Percentiles rank a stretch among this genome's conserved stretches.
Conservation (phyloP, 2,888 invertebrate genomes). For the Ornithoptera priamus region DNA sequence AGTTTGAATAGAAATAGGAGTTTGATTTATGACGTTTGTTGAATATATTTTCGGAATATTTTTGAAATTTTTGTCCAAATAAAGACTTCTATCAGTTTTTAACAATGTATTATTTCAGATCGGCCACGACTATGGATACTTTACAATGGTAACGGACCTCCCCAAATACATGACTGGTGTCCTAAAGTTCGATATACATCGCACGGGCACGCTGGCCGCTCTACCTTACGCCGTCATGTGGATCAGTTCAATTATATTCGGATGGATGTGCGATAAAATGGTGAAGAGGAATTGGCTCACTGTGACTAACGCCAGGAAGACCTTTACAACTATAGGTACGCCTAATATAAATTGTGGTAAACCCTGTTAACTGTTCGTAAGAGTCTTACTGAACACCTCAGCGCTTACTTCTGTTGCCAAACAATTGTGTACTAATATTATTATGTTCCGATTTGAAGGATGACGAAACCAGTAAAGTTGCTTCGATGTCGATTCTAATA, state of each 20-base stretch:
- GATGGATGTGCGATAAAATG: constrained; percentile 84
- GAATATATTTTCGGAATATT: too few relatives aligned
- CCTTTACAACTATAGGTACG: constrained; percentile 85
- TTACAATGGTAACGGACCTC: constrained; percentile 85
- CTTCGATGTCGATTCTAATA: too few relatives aligned
- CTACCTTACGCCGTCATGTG: constrained; percentile 85
- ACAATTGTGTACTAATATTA: too few relatives aligned
- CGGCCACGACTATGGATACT: constrained; percentile 86
- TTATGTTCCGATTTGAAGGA: too few relatives aligned
- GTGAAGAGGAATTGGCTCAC: constrained; percentile 80
- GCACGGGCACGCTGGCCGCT: constrained; percentile 82
- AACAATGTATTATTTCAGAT: constrained; percentile 58
- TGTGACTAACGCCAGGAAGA: constrained; percentile 80
- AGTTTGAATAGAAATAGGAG: too few relatives aligned
- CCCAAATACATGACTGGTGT: constrained; percentile 86
- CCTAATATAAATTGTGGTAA: constrained; percentile 17
- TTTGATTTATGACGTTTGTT: too few relatives aligned
- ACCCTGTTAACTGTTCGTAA: neutral
- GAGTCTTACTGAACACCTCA: too few relatives aligned
- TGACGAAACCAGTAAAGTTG: too few relatives aligned
- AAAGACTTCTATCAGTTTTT: neutral
- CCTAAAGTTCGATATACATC: constrained; percentile 82
- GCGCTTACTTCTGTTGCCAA: too few relatives aligned
- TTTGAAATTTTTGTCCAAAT: neutral
- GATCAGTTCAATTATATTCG: constrained; percentile 82